phyloP scores from a whole-genome alignment of 2,113 vertebrate species.

The Dendropsophus ebraccatus region DNA sequence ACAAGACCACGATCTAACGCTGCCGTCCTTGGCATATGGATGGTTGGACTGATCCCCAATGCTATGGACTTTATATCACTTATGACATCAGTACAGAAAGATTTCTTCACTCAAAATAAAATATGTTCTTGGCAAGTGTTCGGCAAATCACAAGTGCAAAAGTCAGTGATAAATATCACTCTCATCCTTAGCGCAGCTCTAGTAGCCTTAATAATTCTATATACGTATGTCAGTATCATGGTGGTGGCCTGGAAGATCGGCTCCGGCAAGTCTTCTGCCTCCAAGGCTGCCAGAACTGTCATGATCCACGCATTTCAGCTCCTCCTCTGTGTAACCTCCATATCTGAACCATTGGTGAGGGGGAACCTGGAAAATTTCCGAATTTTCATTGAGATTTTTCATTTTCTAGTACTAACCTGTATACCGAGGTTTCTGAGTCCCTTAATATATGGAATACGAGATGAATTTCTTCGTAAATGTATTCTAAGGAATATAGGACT shows the following conservation, averaged over 20 bases:
- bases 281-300: slow-evolving; percentile 28
- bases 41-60: background rate
- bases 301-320: slow-evolving; percentile 32
- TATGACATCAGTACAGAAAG: background rate
- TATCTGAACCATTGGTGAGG: no score
- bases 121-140: background rate
- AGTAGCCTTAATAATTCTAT: background rate
- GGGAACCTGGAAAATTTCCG: no score
- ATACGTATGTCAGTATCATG: slow-evolving; percentile 5
- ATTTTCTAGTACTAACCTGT: no score
- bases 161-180: background rate
- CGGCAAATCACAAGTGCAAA: no score
- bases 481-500: no score
- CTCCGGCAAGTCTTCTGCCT: background rate
- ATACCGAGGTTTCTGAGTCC: no score
- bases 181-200: background rate
- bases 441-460: no score
- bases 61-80: background rate
- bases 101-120: background rate
- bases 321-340: background rate
- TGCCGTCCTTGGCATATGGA: background rate
- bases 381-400: no score
- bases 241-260: background rate
- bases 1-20: background rate
- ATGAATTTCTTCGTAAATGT: no score